Evolutionary conservation across 2,888 invertebrate genomes (phyloP).

Genomic region (Frankliniella intonsa): DNA sequence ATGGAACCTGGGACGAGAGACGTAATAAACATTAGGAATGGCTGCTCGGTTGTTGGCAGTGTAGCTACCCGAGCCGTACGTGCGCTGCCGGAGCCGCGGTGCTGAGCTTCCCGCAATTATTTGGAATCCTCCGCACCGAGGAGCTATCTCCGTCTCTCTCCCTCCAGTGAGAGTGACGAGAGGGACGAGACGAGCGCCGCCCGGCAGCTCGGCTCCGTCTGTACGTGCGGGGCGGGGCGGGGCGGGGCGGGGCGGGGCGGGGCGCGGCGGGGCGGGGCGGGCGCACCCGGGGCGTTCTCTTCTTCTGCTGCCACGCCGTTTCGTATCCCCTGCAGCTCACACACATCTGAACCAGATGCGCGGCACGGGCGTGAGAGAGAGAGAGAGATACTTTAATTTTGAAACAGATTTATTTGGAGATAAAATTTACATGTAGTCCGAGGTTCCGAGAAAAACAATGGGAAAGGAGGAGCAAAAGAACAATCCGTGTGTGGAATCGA

Average conservation of each 20-base stretch:
- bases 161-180: background rate
- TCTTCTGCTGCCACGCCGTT: background rate
- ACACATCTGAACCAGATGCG: too few species aligned
- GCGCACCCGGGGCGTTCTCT: background rate
- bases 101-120: conserved; percentile 14
- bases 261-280: background rate
- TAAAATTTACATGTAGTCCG: too few species aligned
- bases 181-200: background rate
- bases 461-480: too few species aligned
- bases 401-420: too few species aligned
- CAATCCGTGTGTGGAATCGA: too few species aligned
- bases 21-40: too few species aligned
- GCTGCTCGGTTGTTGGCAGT: background rate
- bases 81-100: background rate
- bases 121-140: conserved; percentile 5
- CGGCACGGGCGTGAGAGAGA: too few species aligned
- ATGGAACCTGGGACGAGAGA: too few species aligned
- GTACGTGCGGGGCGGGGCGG: background rate
- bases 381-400: too few species aligned
- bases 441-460: too few species aligned
- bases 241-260: background rate
- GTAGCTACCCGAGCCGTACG: conserved; percentile 13
- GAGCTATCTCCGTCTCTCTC: background rate
- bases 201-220: background rate
- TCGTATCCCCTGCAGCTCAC: too few species aligned